Evolutionary conservation across 2,888 invertebrate species (phyloP), one percentile per base, ranked within the genome.

Genomic region (Plebejus anna): DNA sequence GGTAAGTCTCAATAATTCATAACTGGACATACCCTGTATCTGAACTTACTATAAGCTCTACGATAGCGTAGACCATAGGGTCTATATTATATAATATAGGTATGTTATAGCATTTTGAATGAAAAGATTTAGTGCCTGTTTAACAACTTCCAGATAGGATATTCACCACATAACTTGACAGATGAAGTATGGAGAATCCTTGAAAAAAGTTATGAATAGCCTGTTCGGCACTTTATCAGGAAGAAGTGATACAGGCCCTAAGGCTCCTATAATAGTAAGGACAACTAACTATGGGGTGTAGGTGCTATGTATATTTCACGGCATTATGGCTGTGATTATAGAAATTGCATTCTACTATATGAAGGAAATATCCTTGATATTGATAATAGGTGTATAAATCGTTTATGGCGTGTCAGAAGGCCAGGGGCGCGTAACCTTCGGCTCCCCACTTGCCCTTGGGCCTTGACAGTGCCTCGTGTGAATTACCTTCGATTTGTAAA

Each of bases 381-480:
- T 66, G 38, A 38, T 71, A 42, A 38, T 38, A 42, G 72, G 55
- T 55, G 32, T 51, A 73, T 55, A 73, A 72, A 47, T 72, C n/a
- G 47, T 47, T 55, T 73, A 55, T 73, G 55, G 73, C 51, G 73
- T 73, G 73, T 42, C 71, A 42, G 71, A 71, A 71, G 71, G 71
- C 71, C 42, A 42, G 51, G 28, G 55, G 28, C 73, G 72, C 42
- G 22, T 71, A 36, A 72, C 72, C 72, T 73, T 73, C 55, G 73
- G 16, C 11, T 51, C 32, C 73, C 73, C n/a, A 2, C 32, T 2
- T 73, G 73, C 2, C 73, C 73, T 73, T 73, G 71, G 73, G 1
- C 73, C 73, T 73, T 73, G 71, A 42, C 38, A 9, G n/a, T 42
- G n/a, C 42, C 42, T 42, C 38, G 38, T n/a, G 71, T 71, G 42